Conservation (phyloP, 2,113 vertebrate species). For the Eulemur macaco region DNA sequence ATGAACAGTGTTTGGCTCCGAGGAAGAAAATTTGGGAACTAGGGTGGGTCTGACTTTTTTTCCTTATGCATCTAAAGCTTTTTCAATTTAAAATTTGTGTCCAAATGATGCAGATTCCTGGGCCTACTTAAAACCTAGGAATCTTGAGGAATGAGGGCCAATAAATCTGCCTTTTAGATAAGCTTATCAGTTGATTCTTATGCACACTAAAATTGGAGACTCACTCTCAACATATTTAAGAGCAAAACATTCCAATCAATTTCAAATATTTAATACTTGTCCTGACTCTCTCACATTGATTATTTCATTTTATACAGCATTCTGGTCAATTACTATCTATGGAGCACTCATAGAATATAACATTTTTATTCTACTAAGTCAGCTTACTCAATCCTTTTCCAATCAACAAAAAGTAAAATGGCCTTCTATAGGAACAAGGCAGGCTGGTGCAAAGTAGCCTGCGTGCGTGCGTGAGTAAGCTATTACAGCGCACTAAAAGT, state of each 20-base stretch:
- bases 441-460: background rate
- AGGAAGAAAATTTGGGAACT: background rate
- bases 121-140: background rate
- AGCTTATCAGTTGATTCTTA: background rate
- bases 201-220: background rate
- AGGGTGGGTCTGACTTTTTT: background rate
- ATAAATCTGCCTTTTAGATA: background rate
- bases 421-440: background rate
- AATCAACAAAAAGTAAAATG: background rate
- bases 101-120: background rate
- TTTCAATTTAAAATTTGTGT: background rate
- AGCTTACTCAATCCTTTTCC: background rate
- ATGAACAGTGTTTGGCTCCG: background rate
- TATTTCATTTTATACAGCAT: background rate
- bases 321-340: background rate
- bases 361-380: background rate
- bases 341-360: background rate
- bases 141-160: background rate
- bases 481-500: background rate
- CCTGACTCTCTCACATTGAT: background rate
- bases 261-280: background rate
- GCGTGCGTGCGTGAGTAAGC: background rate
- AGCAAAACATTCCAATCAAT: background rate
- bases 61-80: background rate
- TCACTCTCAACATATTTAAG: background rate